Conservation (phyloP, 2,888 invertebrate species). For the Eupithecia exiguata region DNA sequence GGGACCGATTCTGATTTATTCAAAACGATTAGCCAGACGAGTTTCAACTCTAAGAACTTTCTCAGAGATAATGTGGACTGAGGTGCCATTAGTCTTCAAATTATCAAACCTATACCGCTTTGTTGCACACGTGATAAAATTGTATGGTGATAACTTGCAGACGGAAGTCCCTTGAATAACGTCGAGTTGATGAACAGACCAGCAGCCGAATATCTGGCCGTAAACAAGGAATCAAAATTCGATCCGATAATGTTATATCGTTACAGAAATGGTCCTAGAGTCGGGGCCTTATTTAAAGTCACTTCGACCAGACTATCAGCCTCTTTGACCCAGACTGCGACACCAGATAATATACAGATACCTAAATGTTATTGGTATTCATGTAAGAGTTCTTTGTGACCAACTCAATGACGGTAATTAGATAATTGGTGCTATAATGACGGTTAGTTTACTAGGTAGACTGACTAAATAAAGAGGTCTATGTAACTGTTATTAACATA, state of each 20-base stretch:
- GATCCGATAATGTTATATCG: background rate
- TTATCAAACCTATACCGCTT: background rate
- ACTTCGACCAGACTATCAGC: background rate
- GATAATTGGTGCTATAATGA: background rate
- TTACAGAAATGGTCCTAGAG: background rate
- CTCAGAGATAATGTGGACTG: background rate
- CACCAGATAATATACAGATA: background rate
- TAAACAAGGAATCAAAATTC: background rate
- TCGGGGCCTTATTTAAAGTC: background rate
- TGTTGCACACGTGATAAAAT: background rate
- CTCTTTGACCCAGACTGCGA: constrained; percentile 17
- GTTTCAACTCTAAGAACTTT: constrained; percentile 1
- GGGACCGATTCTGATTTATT: background rate
- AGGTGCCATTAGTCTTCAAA: background rate
- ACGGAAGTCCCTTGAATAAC: background rate
- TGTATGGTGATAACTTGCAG: background rate
- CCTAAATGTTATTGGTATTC: background rate
- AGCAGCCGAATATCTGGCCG: background rate
- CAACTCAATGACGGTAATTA: background rate
- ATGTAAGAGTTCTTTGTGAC: background rate
- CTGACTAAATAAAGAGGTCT: background rate
- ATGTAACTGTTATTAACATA: too few species aligned
- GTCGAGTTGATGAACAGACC: background rate
- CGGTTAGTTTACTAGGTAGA: background rate
- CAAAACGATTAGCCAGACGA: background rate